Evolutionary conservation across 2,797 vertebrate genomes (phyloP).

Genomic region (Helarctos malayanus): DNA sequence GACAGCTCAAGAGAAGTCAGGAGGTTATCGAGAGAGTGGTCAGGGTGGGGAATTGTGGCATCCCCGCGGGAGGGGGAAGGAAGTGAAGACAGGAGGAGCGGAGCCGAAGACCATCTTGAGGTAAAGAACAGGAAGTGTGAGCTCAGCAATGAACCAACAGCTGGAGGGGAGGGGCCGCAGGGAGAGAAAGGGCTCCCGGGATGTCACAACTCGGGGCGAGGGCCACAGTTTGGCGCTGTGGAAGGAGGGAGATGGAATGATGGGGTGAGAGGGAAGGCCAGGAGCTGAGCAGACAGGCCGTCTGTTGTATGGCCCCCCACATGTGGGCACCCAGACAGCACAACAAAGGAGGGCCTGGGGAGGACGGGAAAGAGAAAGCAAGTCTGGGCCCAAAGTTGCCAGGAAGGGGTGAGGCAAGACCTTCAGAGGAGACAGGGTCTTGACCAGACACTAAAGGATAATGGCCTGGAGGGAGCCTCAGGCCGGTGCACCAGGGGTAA

Average conservation of each 20-base stretch:
- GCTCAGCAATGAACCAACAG: neutral
- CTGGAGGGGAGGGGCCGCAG: neutral
- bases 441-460: neutral
- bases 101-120: neutral
- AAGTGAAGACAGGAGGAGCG: neutral
- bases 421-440: neutral
- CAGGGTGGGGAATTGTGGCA: neutral
- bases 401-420: neutral
- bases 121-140: neutral
- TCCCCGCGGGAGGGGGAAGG: neutral
- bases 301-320: fast-evolving
- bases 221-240: neutral
- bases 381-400: neutral
- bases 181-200: neutral
- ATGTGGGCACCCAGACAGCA: neutral
- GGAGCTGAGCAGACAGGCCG: neutral
- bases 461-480: neutral
- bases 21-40: neutral
- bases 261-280: neutral
- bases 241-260: neutral
- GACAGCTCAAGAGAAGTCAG: neutral
- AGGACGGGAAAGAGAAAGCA: neutral
- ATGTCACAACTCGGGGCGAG: too few species aligned
- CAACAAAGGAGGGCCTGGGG: neutral
- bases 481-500: neutral